Evolutionary conservation across 1,140 invertebrate species (phyloP).

Genomic region (Alviniconcha marisindica): DNA sequence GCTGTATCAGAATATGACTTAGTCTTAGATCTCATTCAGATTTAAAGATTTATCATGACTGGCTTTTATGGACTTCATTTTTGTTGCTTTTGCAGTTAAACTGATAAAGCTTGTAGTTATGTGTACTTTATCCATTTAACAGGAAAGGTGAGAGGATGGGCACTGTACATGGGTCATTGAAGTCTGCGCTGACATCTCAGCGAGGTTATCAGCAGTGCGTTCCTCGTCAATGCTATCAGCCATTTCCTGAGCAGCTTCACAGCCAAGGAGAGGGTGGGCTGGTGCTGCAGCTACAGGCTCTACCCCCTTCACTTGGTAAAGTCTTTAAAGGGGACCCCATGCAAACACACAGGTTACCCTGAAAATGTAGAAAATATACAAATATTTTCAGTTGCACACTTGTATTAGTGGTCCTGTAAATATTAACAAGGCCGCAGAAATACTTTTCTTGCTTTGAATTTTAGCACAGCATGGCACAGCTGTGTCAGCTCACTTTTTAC

Average conservation of each 20-base stretch:
- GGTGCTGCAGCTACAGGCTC: conserved; percentile 6
- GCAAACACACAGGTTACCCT: too few relatives aligned
- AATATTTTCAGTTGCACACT: too few relatives aligned
- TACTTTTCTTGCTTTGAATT: too few relatives aligned
- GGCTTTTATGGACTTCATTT: too few relatives aligned
- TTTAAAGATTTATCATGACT: not conserved
- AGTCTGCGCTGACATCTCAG: not conserved
- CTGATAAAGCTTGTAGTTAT: too few relatives aligned
- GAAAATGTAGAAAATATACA: too few relatives aligned
- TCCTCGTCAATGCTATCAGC: conserved; percentile 11
- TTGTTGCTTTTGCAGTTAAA: not conserved
- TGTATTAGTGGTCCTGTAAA: too few relatives aligned
- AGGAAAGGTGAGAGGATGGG: not conserved
- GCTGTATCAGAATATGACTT: not conserved
- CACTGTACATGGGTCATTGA: not conserved
- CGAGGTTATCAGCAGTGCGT: conserved; percentile 1
- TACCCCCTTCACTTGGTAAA: conserved; percentile 19
- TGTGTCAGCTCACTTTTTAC: too few relatives aligned
- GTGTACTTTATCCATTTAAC: not conserved
- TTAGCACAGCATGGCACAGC: too few relatives aligned
- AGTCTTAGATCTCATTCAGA: not conserved
- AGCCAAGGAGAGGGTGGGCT: conserved; percentile 9
- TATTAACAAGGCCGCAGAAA: too few relatives aligned
- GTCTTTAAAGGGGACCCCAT: too few relatives aligned
- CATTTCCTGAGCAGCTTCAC: conserved; percentile 25